Base-by-base conservation (phyloP, 2,113 vertebrate genomes). In the Pelecanus crispus region DNA sequence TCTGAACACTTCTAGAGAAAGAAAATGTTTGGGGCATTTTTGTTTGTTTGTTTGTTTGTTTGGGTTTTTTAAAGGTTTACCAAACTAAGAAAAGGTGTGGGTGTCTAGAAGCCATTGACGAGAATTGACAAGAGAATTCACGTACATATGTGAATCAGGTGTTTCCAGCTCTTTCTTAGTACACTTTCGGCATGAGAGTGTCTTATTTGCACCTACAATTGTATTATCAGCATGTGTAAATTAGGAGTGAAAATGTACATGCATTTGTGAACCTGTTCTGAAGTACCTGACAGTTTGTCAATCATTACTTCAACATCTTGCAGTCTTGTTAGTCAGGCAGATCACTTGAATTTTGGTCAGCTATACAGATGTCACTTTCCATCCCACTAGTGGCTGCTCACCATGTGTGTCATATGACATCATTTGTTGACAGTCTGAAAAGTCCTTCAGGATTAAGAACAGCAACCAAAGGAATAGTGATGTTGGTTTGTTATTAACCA, bases 321-420 rank as follows among this genome's bases (percentile, higher is more conserved):
- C 36, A 87, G 36, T 62, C 81, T 72, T 67, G 18, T 71, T 84
- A 81, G 63, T 62, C 59, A 88, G 62, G 66, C 3, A 29, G 42
- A 50, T 83, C 4, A 74, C 90, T 59, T 86, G 38, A 77, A 93
- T 73, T 90, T 93, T 66, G 8, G 36, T 81, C 87, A 91, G 52
- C 5, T 15, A 28, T 74, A n/a, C 36, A 82, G 81, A 40, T 72
- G 66, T 53, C 87, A 58, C 40, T 87, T 87, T 80, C 32, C 32
- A 56, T 82, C 50, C 63, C 17, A 2, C 38, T n/a, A 42, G 25
- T 66, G 50, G 5, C 20, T 61, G 11, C 45, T 93, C 8, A 24
- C 38, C 4, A 6, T n/a, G 17, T 0, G 0, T 68, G 53, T 53
- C n/a, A 5, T 75, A n/a, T 44, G 40, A 80, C 47, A 70, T 42